Conservation (phyloP, 2,113 vertebrate genomes). For the Stigmatopora argus region DNA sequence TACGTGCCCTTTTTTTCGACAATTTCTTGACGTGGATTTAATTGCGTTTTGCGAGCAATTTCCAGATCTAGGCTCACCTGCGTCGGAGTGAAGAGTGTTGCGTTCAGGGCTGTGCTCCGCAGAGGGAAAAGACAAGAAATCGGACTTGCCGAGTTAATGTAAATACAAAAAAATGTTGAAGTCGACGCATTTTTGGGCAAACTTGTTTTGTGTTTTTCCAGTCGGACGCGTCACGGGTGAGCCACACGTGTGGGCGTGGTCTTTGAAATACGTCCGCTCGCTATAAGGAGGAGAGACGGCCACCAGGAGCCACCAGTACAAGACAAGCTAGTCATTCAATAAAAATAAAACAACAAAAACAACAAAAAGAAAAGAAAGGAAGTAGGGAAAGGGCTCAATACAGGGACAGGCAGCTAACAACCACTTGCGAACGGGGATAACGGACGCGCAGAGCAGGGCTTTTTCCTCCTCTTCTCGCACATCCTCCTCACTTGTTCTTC, state of each 20-base stretch:
- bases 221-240: conserved; percentile 26
- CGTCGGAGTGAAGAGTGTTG: neutral
- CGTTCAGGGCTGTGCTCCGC: neutral
- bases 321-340: neutral
- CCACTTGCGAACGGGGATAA: neutral
- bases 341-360: neutral
- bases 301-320: neutral
- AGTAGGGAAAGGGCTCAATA: neutral
- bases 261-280: neutral
- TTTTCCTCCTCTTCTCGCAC: neutral
- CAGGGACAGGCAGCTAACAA: neutral
- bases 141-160: neutral
- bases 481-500: neutral
- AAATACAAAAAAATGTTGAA: neutral
- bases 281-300: conserved; percentile 27
- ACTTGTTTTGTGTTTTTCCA: neutral
- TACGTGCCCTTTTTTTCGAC: too few relatives aligned
- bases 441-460: neutral
- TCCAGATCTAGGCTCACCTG: neutral
- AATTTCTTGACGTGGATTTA: neutral
- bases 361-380: too few relatives aligned
- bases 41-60: neutral
- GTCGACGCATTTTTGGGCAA: neutral
- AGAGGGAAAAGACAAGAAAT: neutral
- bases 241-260: conserved; percentile 42